A percentile compares a stretch with the other conserved stretches of the same genome.
These are phyloP conservation scores for Haliaeetus albicilla DNA, from an alignment of 2,797 vertebrate genomes.

Conservation along the genomic window DNA sequence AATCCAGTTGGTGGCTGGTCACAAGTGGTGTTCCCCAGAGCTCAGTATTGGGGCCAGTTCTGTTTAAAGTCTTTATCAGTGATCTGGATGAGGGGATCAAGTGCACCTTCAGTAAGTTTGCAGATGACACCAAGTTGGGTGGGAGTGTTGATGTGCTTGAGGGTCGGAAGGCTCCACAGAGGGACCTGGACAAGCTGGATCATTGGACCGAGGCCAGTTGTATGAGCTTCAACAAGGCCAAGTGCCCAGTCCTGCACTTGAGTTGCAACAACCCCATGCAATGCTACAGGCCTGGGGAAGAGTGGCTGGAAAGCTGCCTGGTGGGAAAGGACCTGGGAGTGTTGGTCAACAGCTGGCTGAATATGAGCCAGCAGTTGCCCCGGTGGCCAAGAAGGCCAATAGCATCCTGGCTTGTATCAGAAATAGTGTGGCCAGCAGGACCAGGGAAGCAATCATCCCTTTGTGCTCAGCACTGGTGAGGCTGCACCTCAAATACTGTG, in stretches of 20 bases:
- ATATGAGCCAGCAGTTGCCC: background rate
- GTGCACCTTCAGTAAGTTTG: background rate
- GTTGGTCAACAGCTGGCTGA: too few relatives aligned
- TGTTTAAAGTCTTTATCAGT: background rate
- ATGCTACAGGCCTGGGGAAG: background rate
- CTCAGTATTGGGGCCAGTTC: background rate
- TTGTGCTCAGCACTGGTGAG: background rate
- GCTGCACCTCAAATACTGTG: background rate
- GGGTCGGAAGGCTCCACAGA: background rate
- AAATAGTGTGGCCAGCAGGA: background rate
- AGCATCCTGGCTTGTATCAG: background rate
- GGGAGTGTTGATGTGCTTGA: too few relatives aligned
- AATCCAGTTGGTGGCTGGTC: background rate
- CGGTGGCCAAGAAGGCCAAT: background rate
- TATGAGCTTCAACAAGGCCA: background rate
- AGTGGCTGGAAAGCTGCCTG: too few relatives aligned
- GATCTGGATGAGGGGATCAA: background rate
- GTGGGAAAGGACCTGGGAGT: too few relatives aligned
- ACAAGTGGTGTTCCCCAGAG: background rate
- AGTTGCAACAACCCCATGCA: too few relatives aligned
- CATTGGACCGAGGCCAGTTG: background rate
- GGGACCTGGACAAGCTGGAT: background rate
- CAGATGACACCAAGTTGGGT: background rate
- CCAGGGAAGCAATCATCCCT: fast-evolving
- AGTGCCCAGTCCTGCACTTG: background rate